Percentiles rank a stretch among this genome's conserved stretches.
Evolutionary conservation across 2,797 vertebrate species (phyloP).

Genomic region (Macroramphosus scolopax): DNA sequence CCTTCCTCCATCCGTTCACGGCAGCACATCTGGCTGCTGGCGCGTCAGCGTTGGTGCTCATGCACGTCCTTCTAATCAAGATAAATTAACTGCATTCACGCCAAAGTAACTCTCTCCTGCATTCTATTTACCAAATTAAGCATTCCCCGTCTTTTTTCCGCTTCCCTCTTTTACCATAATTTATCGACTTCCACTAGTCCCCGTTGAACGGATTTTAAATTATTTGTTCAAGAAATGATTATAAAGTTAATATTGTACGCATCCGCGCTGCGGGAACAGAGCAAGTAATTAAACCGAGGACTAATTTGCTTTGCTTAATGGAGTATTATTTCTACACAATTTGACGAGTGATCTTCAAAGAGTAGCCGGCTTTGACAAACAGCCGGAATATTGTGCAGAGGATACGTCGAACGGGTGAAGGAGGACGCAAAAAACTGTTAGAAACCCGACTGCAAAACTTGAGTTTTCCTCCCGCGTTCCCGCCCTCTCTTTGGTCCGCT

Average conservation of each 20-base stretch:
- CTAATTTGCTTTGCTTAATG: constrained; percentile 80
- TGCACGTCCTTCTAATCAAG: constrained; percentile 61
- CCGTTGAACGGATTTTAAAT: constrained; percentile 65
- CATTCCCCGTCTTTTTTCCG: constrained; percentile 51
- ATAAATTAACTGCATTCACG: constrained; percentile 62
- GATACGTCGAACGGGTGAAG: constrained; percentile 16
- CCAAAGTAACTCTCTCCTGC: constrained; percentile 54
- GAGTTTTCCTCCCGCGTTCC: too few relatives aligned
- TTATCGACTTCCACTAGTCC: constrained; percentile 51
- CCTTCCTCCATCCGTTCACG: constrained; percentile 24
- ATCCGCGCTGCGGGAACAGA: constrained; percentile 66
- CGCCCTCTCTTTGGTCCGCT: too few relatives aligned
- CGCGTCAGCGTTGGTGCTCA: constrained; percentile 39
- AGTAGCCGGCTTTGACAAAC: constrained; percentile 60
- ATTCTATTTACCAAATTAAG: constrained; percentile 71
- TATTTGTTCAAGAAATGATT: constrained; percentile 74
- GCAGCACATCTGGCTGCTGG: constrained; percentile 37
- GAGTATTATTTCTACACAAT: constrained; percentile 78
- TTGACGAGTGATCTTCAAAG: constrained; percentile 79
- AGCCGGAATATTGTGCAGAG: constrained; percentile 36
- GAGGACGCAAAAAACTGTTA: too few relatives aligned
- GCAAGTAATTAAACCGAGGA: constrained; percentile 75
- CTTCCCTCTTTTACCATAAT: constrained; percentile 49
- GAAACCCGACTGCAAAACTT: too few relatives aligned
- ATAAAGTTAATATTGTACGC: constrained; percentile 73